A percentile compares a stretch with the other conserved stretches of the same genome.
Evolutionary conservation across 2,888 invertebrate genomes (phyloP).

Genomic region (Dioctria rufipes): DNA sequence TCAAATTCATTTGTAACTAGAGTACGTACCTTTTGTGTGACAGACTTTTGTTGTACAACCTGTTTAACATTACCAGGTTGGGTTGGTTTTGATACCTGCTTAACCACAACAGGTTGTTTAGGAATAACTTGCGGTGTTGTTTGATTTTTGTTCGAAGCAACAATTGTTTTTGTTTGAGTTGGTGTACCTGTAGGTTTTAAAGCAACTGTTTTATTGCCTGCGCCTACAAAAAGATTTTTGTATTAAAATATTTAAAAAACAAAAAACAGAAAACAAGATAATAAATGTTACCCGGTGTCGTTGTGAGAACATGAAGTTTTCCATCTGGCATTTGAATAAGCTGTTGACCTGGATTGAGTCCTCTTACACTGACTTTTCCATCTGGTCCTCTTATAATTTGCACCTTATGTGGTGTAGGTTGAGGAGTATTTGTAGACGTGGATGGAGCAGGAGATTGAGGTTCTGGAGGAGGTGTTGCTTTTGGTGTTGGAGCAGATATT

Average conservation of each 20-base stretch:
- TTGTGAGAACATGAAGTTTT: slow-evolving; percentile 83
- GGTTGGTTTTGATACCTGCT: slow-evolving; percentile 53
- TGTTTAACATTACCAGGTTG: slow-evolving; percentile 59
- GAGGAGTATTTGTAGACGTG: slow-evolving; percentile 71
- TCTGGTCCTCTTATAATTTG: slow-evolving; percentile 93
- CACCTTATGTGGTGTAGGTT: slow-evolving; percentile 81
- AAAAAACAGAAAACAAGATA: slow-evolving; percentile 49
- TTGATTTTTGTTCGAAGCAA: slow-evolving; percentile 44
- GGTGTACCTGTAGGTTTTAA: slow-evolving; percentile 54
- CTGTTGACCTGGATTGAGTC: slow-evolving; percentile 93
- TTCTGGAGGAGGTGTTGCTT: slow-evolving; percentile 77
- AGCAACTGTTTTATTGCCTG: slow-evolving; percentile 57
- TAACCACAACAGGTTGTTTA: slow-evolving; percentile 56
- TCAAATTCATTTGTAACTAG: not conserved
- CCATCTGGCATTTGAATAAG: slow-evolving; percentile 95
- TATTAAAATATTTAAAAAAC: not conserved
- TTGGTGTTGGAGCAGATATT: slow-evolving; percentile 74
- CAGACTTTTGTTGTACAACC: slow-evolving; percentile 59
- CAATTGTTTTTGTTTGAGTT: slow-evolving; percentile 50
- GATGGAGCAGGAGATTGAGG: slow-evolving; percentile 73
- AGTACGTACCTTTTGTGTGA: slow-evolving; percentile 64
- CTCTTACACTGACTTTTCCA: slow-evolving; percentile 92
- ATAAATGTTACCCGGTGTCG: slow-evolving; percentile 68
- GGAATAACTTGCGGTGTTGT: slow-evolving; percentile 48
- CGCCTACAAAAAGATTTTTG: slow-evolving; percentile 36